A percentile compares a stretch with the other conserved stretches of the same genome.
Conservation (phyloP, 2,113 vertebrate species). For the Odontophorus gujanensis region DNA sequence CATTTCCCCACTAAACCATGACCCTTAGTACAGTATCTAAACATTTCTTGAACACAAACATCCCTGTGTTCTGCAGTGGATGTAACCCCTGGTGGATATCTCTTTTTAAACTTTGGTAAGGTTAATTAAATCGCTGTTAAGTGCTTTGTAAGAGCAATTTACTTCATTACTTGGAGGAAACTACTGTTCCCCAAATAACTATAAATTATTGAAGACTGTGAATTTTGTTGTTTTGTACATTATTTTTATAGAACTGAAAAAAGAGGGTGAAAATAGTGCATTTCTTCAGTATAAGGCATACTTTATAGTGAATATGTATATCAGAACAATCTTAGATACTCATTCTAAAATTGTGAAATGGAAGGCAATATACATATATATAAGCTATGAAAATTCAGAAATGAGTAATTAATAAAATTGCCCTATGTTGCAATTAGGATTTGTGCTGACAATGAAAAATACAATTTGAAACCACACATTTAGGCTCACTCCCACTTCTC, state of each 20-base stretch:
- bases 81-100: neutral
- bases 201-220: neutral
- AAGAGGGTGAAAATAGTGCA: neutral
- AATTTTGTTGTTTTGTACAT: neutral
- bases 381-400: neutral
- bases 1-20: too few species aligned
- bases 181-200: neutral
- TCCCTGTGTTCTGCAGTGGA: neutral
- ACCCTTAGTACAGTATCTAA: too few species aligned
- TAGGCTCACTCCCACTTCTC: conserved; percentile 34
- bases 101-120: neutral
- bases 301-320: neutral
- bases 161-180: conserved; percentile 2
- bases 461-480: conserved; percentile 25
- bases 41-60: too few species aligned
- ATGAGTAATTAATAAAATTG: conserved; percentile 11
- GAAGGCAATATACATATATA: neutral
- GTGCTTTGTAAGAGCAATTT: neutral
- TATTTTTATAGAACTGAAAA: neutral
- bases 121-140: conserved; percentile 14
- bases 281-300: neutral
- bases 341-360: neutral
- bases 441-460: conserved; percentile 65
- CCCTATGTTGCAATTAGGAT: conserved; percentile 20
- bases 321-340: neutral